Evolutionary conservation across 2,113 vertebrate species (phyloP), one percentile per base, ranked within the genome.

Genomic region (Potamarius usumacintae): DNA sequence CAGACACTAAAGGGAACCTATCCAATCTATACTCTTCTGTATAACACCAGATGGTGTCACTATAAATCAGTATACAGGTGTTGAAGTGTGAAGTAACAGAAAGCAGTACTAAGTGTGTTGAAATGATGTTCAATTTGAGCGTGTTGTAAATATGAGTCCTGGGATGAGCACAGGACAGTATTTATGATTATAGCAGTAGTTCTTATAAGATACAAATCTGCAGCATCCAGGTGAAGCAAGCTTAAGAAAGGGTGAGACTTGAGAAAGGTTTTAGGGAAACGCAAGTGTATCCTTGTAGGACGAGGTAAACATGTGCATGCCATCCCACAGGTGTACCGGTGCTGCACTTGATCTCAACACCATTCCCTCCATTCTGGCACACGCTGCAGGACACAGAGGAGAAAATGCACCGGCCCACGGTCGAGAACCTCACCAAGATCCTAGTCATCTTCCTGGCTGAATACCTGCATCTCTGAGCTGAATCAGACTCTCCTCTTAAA

Each of bases 281-380:
- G 8, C 11, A 15, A 42, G 42, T 42, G 42, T 74, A 34, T 71
- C 67, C 30, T 30, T 71, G 65, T 14, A 14, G 12, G 15, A 50
- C 17, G 2, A 42, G 42, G 42, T 42, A 42, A 78, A 34, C 82
- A 42, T 62, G 57, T 25, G 20, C 57, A 48, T 85, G 27, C 18
- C 65, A 30, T 20, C 30, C n/a, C 22, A 0, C 27, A 97, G 97
- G 96, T 0, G 96, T 97, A 2, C 96, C 96, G 0, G 96, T 97
- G 76, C 95, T 98, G 0, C 97, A 99, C 53, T 84, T 99, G 87
- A 97, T 98, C 71, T 89, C 97, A n/a, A 97, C 94, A 0, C 97
- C 97, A 17, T 99, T 99, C 94, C 97, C 97, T 0, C 53, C 90
- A 0, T 96, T 97, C 88, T 99, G 97, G 97, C 97, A 98, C 91